phyloP scores from a whole-genome alignment of 2,888 invertebrate genomes.

The Himalopsyche kuldschensis region DNA sequence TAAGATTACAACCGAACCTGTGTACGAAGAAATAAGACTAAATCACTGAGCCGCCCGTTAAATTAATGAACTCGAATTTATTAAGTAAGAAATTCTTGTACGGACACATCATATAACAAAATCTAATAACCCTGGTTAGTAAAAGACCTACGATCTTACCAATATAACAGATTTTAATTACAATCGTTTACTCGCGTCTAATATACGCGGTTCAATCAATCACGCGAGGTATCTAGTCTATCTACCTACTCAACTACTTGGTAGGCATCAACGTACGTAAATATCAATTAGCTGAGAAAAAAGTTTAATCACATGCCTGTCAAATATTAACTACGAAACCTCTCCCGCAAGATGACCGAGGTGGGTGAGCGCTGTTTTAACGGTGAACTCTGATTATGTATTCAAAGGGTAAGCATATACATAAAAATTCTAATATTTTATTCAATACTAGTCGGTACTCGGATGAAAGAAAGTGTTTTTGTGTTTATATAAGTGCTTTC shows the following conservation, averaged over 20 bases:
- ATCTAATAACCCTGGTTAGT: background rate
- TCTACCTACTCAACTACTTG: background rate
- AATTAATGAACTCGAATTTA: background rate
- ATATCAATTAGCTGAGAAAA: constrained; percentile 6
- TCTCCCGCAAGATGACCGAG: background rate
- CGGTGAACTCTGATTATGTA: background rate
- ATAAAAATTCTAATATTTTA: no score
- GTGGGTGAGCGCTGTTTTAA: background rate
- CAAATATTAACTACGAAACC: background rate
- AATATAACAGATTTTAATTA: constrained; percentile 25
- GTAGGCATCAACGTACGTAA: constrained; percentile 4
- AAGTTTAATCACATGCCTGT: background rate
- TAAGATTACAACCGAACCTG: no score
- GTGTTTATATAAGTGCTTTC: no score
- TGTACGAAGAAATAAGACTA: background rate
- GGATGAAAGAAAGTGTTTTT: no score
- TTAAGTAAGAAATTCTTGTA: background rate
- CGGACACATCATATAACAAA: background rate
- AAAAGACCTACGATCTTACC: background rate
- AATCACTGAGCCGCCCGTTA: background rate
- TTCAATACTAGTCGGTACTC: no score
- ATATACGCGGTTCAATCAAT: constrained; percentile 30
- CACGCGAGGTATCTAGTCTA: background rate
- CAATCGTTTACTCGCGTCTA: constrained; percentile 26
- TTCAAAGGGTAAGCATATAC: no score